phyloP scores from a whole-genome alignment of 2,888 invertebrate species.

The Drosophila borealis region DNA sequence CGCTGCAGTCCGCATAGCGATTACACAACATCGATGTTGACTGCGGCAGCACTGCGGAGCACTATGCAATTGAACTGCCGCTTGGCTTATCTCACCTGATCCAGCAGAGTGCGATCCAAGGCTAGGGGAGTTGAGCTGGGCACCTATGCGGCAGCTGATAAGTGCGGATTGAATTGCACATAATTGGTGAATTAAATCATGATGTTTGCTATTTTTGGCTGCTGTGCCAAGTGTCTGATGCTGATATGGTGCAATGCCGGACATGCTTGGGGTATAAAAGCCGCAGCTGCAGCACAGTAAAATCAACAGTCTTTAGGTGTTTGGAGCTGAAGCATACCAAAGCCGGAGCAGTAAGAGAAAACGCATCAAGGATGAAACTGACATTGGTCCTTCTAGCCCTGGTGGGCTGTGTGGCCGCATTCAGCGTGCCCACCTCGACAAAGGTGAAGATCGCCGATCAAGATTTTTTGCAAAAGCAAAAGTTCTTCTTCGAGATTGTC shows the following conservation, averaged over 20 bases:
- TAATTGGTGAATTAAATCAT: conserved; percentile 29
- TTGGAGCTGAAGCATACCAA: conserved; percentile 66
- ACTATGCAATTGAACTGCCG: conserved; percentile 24
- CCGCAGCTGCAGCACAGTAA: conserved; percentile 14
- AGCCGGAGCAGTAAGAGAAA: conserved; percentile 67
- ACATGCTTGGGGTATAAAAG: conserved; percentile 60
- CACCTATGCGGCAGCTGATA: conserved; percentile 22
- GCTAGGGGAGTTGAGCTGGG: not conserved
- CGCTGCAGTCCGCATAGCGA: conserved; percentile 27
- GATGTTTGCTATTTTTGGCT: conserved; percentile 39
- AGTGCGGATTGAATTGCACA: conserved; percentile 26
- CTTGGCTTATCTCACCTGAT: conserved; percentile 29
- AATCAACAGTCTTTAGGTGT: conserved; percentile 80
- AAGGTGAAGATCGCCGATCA: conserved; percentile 74
- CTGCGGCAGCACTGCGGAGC: not conserved
- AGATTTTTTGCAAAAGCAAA: conserved; percentile 72
- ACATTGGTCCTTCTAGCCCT: conserved; percentile 78
- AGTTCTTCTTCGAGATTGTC: conserved; percentile 77
- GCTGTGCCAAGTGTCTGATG: conserved; percentile 7
- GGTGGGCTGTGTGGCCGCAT: conserved; percentile 75
- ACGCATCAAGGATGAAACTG: conserved; percentile 72
- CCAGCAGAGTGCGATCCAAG: conserved; percentile 24
- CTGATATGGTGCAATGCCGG: conserved; percentile 46
- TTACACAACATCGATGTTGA: conserved; percentile 29
- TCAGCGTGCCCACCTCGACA: conserved; percentile 56